phyloP scores from a whole-genome alignment of 1,140 invertebrate genomes.

The Trichonephila clavipes region DNA sequence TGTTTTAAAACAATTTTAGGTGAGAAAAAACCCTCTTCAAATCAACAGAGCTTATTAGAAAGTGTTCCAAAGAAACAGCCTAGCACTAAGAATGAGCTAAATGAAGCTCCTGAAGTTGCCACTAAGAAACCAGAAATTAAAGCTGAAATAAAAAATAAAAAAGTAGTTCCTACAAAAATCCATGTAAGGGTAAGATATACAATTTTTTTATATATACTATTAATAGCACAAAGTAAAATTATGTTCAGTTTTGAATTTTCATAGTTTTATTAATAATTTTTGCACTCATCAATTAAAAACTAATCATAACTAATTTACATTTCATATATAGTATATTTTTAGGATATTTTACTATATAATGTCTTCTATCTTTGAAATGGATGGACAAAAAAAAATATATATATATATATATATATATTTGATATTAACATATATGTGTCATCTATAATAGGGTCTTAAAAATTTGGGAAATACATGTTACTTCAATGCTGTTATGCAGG shows the following conservation, averaged over 20 bases:
- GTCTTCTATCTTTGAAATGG: too few species aligned
- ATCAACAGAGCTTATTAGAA: conserved; percentile 46
- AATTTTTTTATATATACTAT: background rate
- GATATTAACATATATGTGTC: background rate
- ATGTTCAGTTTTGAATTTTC: background rate
- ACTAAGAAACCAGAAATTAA: background rate
- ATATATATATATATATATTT: too few species aligned
- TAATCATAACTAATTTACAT: background rate
- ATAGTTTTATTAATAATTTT: background rate
- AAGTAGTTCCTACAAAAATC: conserved; percentile 9
- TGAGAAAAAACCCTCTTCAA: conserved; percentile 27
- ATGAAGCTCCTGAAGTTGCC: background rate
- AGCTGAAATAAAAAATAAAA: conserved; percentile 8
- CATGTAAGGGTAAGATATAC: conserved; percentile 7
- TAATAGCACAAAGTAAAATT: too few species aligned
- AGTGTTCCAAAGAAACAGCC: conserved; percentile 34
- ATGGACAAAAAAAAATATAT: background rate
- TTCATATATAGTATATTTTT: background rate
- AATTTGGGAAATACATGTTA: conserved; percentile 98
- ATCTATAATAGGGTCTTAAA: conserved; percentile 84
- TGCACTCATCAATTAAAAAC: too few species aligned
- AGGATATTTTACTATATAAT: too few species aligned
- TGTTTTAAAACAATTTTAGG: background rate
- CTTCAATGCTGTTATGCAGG: conserved; percentile 96
- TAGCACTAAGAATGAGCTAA: background rate